Base-by-base conservation (phyloP, 2,888 invertebrate genomes). In the Drosophila rubida region DNA sequence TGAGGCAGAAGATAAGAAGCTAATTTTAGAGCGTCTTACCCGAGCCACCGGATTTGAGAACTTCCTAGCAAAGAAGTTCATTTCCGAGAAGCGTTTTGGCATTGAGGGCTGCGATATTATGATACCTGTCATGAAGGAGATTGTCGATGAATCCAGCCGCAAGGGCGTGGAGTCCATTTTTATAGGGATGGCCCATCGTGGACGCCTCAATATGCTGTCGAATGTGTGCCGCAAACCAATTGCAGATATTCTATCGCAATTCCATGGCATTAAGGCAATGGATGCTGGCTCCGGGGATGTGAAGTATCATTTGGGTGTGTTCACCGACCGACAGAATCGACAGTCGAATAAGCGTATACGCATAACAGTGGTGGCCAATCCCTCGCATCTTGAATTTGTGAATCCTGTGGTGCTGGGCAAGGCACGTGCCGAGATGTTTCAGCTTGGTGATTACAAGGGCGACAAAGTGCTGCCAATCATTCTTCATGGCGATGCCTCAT, bases 11-110 rank as follows among this genome's bases (percentile, higher is more conserved):
- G 96, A 98, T 91, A 99, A 99, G 92, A 94, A 97, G 80, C 94
- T 98, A 51, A 95, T 99, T 75, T 94, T 99, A 80, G 98, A 98
- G 42, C 95, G 99, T 72, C 94, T 99, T 44, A 97, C 98, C 25
- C 94, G 99, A 86, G 97, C 99, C 23, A 95, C 97, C 16, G 97
- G 97, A 95, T 98, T 99, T 91, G 99, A 99, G 92, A 97, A 97
- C 80, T 99, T 99, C 93, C 93, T 99, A 86, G 98, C 99, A 0
- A 96, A 97, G 90, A 99, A 99, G 93, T 99, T 97, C 96, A 96
- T 98, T 1, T 98, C 99, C 2, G 99, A 99, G 93, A 99, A 99
- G 92, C 95, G 99, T 80, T 99, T 99, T 93, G 99, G 99, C 78
- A 93, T 99, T 35, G 99, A 99, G 92, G 99, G 99, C 23, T 98